Percentiles rank a stretch among this genome's conserved stretches.
Evolutionary conservation across 2,888 invertebrate genomes (phyloP).

Genomic region (Bugula neritina): DNA sequence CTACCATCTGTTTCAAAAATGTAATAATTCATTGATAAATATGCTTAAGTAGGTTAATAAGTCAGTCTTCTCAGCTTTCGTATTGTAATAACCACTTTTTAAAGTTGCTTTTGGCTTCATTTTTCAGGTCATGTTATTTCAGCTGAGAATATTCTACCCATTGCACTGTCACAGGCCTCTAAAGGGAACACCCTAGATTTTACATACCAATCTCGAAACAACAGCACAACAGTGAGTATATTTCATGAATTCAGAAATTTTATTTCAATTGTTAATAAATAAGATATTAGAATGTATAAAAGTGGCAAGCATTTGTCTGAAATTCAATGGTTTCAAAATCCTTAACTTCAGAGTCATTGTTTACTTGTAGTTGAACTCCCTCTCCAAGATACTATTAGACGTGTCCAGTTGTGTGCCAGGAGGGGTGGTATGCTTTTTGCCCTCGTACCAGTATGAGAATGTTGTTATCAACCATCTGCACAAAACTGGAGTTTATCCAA

Average conservation of each 20-base stretch:
- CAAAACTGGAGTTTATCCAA: constrained; percentile 61
- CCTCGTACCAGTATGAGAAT: constrained; percentile 84
- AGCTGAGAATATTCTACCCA: constrained; percentile 71
- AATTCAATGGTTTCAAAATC: too few species aligned
- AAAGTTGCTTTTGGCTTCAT: too few species aligned
- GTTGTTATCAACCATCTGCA: constrained; percentile 62
- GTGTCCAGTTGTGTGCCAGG: constrained; percentile 74
- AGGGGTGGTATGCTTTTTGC: constrained; percentile 87
- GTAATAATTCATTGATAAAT: too few species aligned
- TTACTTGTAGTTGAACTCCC: constrained; percentile 61
- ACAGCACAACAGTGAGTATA: constrained; percentile 60
- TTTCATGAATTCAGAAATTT: not conserved
- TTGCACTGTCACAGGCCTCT: constrained; percentile 71
- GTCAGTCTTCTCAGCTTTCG: too few species aligned
- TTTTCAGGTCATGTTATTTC: constrained; percentile 72
- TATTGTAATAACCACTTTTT: too few species aligned
- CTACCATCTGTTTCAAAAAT: too few species aligned
- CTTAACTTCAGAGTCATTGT: too few species aligned
- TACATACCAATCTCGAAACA: constrained; percentile 66
- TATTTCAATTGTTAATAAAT: constrained; percentile 26
- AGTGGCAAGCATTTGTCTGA: too few species aligned
- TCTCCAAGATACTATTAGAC: constrained; percentile 67
- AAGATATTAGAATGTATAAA: too few species aligned
- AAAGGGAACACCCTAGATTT: constrained; percentile 66
- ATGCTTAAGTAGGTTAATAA: too few species aligned